A percentile compares a stretch with the other conserved stretches of the same genome.
phyloP scores from a whole-genome alignment of 92 coral and sea anemone species.

The Parazoanthus swiftii region DNA sequence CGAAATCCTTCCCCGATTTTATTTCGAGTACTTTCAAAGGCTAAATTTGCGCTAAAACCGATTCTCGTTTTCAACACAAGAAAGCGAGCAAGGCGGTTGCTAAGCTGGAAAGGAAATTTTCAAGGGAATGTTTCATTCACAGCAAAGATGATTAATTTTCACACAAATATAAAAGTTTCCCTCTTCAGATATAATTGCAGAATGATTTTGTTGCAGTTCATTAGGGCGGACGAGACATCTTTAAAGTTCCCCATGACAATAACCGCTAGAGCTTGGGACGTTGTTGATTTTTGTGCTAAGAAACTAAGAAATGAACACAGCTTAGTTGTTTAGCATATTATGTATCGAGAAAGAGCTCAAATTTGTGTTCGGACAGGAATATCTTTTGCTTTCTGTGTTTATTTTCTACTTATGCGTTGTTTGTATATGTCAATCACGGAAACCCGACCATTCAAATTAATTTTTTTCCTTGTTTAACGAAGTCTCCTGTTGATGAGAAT shows the following conservation, averaged over 20 bases:
- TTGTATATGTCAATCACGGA: constrained; percentile 25
- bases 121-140: constrained; percentile 33
- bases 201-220: constrained; percentile 19
- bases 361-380: background rate
- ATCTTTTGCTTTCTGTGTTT: background rate
- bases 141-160: constrained; percentile 34
- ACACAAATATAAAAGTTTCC: background rate
- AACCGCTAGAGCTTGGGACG: background rate
- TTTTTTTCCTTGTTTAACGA: constrained; percentile 38
- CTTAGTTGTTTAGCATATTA: background rate
- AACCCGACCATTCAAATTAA: constrained; percentile 24
- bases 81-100: constrained; percentile 9
- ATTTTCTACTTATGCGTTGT: constrained; percentile 21
- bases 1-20: background rate
- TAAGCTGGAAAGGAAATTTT: background rate
- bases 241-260: background rate
- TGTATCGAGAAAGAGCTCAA: background rate
- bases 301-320: constrained; percentile 11
- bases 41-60: background rate
- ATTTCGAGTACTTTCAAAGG: background rate
- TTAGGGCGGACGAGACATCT: background rate
- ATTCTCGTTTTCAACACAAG: background rate
- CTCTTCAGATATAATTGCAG: constrained; percentile 13
- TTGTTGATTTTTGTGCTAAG: background rate
- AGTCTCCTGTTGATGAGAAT: constrained; percentile 9